Conservation (phyloP, 2,797 vertebrate genomes). For the Crotalus adamanteus region DNA sequence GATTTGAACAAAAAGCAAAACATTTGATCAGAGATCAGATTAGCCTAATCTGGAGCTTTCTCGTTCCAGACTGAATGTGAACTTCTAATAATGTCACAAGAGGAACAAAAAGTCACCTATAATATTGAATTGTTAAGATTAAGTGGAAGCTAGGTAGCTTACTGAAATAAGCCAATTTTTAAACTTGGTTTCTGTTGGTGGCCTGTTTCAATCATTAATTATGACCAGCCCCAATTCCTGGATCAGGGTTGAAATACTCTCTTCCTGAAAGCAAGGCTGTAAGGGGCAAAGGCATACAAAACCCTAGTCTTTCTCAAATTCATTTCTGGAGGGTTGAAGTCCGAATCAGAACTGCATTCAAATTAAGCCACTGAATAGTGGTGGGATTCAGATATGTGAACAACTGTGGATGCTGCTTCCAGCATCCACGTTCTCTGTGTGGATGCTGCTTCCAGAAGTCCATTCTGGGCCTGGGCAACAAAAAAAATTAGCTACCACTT, state of each 20-base stretch:
- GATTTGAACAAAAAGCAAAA: too few species aligned
- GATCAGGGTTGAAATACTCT: background rate
- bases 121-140: background rate
- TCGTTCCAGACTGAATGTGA: too few species aligned
- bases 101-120: background rate
- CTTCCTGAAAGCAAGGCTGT: background rate
- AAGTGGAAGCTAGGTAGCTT: background rate
- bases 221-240: too few species aligned
- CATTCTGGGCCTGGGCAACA: too few species aligned
- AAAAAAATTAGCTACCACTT: too few species aligned
- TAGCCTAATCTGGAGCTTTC: too few species aligned
- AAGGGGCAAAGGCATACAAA: background rate
- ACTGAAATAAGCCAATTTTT: background rate
- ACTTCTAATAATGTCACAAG: background rate
- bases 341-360: background rate
- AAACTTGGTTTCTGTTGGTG: background rate
- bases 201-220: background rate
- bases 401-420: too few species aligned
- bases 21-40: too few species aligned
- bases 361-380: background rate
- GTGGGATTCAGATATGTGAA: too few species aligned
- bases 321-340: background rate
- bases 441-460: too few species aligned
- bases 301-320: background rate
- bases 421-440: too few species aligned